Evolutionary conservation across 2,888 invertebrate genomes (phyloP).

Genomic region (Limenitis arthemis): DNA sequence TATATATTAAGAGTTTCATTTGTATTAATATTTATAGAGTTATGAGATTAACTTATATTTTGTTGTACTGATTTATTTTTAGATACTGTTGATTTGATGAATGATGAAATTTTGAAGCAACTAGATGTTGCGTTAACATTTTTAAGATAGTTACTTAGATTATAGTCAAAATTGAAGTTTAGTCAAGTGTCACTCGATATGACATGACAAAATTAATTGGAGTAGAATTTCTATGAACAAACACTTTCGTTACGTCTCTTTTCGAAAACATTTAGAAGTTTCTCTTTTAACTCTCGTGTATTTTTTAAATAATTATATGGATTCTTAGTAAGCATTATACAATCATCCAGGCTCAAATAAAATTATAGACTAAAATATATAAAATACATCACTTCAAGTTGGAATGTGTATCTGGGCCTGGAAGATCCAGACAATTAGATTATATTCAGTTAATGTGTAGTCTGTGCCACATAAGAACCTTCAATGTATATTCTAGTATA

Average conservation of each 20-base stretch:
- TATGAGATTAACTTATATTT: conserved; percentile 17
- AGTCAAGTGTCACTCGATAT: conserved; percentile 22
- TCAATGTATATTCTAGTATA: conserved; percentile 51
- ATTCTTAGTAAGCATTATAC: no score
- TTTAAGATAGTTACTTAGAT: conserved; percentile 22
- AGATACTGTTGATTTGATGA: conserved; percentile 13
- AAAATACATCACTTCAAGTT: neutral
- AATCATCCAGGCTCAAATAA: conserved; percentile 2
- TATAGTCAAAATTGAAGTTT: conserved; percentile 27
- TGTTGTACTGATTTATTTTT: conserved; percentile 14
- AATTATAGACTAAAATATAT: neutral
- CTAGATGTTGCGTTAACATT: conserved; percentile 19
- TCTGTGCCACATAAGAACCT: conserved; percentile 56
- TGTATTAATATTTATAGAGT: conserved; percentile 27
- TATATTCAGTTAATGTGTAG: conserved; percentile 36
- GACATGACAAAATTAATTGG: conserved; percentile 4
- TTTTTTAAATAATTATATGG: no score
- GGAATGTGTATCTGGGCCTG: neutral
- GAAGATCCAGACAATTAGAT: conserved; percentile 21
- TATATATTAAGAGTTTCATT: conserved; percentile 29
- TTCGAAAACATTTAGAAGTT: no score
- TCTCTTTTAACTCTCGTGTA: no score
- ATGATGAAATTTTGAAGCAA: conserved; percentile 11
- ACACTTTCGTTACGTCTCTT: no score
- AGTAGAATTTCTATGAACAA: neutral